phyloP scores from a whole-genome alignment of 2,888 invertebrate species.

The Pollenia labialis region DNA sequence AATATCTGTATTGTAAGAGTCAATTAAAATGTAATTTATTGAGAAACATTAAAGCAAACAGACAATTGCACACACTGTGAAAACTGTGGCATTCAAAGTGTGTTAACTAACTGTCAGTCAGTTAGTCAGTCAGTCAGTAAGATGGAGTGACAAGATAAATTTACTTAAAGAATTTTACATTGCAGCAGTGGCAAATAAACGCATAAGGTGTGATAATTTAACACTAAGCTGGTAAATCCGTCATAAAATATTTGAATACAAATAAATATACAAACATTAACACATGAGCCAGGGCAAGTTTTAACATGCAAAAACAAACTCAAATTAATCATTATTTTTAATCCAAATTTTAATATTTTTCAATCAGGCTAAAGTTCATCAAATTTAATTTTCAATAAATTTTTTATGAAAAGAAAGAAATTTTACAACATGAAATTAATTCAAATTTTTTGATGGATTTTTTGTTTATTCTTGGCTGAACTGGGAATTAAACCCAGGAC shows the following conservation, averaged over 20 bases:
- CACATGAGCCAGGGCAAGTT: too few species aligned
- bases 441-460: too few species aligned
- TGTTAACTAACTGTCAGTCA: constrained; percentile 40
- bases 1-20: constrained; percentile 9
- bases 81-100: constrained; percentile 11
- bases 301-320: too few species aligned
- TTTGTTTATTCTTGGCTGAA: too few species aligned
- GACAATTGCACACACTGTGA: neutral
- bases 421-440: too few species aligned
- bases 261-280: constrained; percentile 9
- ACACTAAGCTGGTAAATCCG: constrained; percentile 68
- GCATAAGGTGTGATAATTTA: constrained; percentile 70
- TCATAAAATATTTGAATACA: constrained; percentile 57
- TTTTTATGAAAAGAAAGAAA: too few species aligned
- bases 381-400: too few species aligned
- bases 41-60: constrained; percentile 6
- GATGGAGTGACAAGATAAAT: constrained; percentile 61
- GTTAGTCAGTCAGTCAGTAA: constrained; percentile 7
- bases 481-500: too few species aligned
- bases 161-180: constrained; percentile 61
- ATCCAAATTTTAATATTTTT: too few species aligned
- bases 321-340: too few species aligned
- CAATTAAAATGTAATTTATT: constrained; percentile 55
- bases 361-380: too few species aligned
- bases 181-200: constrained; percentile 30